Evolutionary conservation across 2,888 invertebrate species (phyloP), one percentile per base, ranked within the genome.

Genomic region (Morinoia aosen): DNA sequence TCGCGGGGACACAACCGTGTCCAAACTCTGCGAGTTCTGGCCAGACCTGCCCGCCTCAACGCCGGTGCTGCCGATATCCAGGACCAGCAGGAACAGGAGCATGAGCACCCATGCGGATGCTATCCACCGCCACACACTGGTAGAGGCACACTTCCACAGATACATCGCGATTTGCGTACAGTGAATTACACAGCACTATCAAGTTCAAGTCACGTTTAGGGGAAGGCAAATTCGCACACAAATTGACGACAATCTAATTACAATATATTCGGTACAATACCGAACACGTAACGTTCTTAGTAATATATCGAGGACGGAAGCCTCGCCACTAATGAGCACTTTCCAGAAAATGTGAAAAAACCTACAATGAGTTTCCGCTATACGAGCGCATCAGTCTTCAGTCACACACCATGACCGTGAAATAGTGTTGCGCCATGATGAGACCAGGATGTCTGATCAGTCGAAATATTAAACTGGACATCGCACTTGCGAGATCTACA

Each of bases 391-490:
- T 48, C 48, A 48, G 48, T 48, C 12, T 12, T 93, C 93, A 93
- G 93, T 93, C 93, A 93, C 93, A 93, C 93, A 93, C 93, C 93
- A 93, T 93, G 11, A 93, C 93, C 11, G 93, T 93, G 48, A 93
- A 93, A 11, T 48, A n/a, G 33, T 93, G 93, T 93, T 93, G 57
- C 57, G 57, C 57, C 56, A 93, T 57, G n/a, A 57, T 93, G 19
- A 93, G 57, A 93, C 12, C n/a, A 14, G 56, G 57, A 3, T 33
- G 93, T 93, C 56, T 93, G 25, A 57, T 93, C 10, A 57, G 57
- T 33, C 93, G 56, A n/a, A 57, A 93, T 57, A 93, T 93, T 57
- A 93, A 57, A 33, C 56, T 57, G 57, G 16, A 93, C 93, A 93
- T 93, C 58, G 93, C 93, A 91, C 61, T 12, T 61, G 61, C 76